Evolutionary conservation across 2,888 invertebrate species (phyloP).

Genomic region (Toxonevra muliebris): DNA sequence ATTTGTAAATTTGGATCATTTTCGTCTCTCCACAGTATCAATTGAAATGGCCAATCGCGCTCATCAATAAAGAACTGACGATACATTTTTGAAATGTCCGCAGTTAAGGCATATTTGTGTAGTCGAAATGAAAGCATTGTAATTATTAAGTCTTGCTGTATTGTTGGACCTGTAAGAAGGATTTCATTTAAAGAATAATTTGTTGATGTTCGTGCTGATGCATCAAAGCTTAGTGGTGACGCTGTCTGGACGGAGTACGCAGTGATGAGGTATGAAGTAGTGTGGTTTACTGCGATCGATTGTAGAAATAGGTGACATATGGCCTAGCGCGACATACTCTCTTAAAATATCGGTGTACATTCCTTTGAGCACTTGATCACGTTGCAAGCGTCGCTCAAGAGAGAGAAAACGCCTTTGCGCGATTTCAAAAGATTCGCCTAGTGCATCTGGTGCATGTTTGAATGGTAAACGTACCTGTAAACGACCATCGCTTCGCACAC

Average conservation of each 20-base stretch:
- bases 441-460: slow-evolving; percentile 13
- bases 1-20: not conserved
- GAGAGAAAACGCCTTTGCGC: slow-evolving; percentile 17
- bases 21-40: slow-evolving; percentile 2
- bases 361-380: slow-evolving; percentile 2
- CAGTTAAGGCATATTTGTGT: slow-evolving; percentile 23
- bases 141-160: slow-evolving; percentile 28
- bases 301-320: slow-evolving; percentile 5
- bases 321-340: slow-evolving; percentile 23
- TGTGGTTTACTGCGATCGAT: slow-evolving; percentile 4
- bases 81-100: slow-evolving; percentile 27
- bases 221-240: slow-evolving; percentile 32
- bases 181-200: slow-evolving; percentile 26
- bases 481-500: slow-evolving; percentile 6
- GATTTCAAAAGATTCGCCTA: slow-evolving; percentile 27
- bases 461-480: slow-evolving; percentile 28
- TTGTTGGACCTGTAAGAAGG: slow-evolving; percentile 32
- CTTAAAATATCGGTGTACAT: slow-evolving; percentile 26
- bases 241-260: slow-evolving; percentile 28
- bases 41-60: slow-evolving; percentile 10
- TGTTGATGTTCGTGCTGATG: slow-evolving; percentile 19
- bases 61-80: slow-evolving; percentile 24
- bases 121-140: slow-evolving; percentile 25
- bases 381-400: slow-evolving; percentile 14
- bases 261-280: slow-evolving; percentile 32